Evolutionary conservation across 1,140 invertebrate species (phyloP).

Genomic region (Formica exsecta): DNA sequence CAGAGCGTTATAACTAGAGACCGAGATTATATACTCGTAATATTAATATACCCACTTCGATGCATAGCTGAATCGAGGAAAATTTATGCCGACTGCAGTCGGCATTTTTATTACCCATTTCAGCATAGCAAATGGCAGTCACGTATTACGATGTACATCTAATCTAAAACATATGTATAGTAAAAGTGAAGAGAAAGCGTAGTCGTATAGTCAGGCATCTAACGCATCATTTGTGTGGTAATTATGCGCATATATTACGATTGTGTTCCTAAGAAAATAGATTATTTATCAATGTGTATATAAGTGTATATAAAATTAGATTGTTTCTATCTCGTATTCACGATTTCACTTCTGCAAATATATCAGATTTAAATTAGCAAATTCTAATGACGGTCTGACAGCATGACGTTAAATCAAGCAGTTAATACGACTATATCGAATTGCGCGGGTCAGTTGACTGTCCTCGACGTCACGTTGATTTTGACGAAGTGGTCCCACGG

Average conservation of each 20-base stretch:
- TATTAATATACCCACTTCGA: constrained; percentile 51
- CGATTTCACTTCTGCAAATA: constrained; percentile 13
- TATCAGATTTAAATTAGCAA: constrained; percentile 8
- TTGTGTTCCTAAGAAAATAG: not conserved
- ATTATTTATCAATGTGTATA: not conserved
- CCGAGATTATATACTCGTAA: constrained; percentile 42
- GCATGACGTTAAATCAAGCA: constrained; percentile 47
- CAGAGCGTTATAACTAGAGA: not conserved
- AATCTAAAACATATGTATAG: constrained; percentile 42
- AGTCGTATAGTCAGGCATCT: not conserved
- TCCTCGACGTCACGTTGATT: constrained; percentile 16
- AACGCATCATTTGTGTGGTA: not conserved
- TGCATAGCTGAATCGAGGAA: constrained; percentile 21
- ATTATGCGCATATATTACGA: not conserved
- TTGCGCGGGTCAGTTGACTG: constrained; percentile 64
- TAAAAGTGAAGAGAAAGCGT: constrained; percentile 18
- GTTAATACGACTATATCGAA: constrained; percentile 13
- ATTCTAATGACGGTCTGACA: constrained; percentile 17
- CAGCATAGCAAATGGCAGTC: constrained; percentile 50
- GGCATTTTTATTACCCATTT: constrained; percentile 66
- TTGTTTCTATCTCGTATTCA: not conserved
- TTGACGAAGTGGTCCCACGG: constrained; percentile 47
- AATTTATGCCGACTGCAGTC: constrained; percentile 64
- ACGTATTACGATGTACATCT: constrained; percentile 60
- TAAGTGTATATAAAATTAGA: not conserved